Evolutionary conservation across 2,888 invertebrate species (phyloP).

Genomic region (Seira ritae): DNA sequence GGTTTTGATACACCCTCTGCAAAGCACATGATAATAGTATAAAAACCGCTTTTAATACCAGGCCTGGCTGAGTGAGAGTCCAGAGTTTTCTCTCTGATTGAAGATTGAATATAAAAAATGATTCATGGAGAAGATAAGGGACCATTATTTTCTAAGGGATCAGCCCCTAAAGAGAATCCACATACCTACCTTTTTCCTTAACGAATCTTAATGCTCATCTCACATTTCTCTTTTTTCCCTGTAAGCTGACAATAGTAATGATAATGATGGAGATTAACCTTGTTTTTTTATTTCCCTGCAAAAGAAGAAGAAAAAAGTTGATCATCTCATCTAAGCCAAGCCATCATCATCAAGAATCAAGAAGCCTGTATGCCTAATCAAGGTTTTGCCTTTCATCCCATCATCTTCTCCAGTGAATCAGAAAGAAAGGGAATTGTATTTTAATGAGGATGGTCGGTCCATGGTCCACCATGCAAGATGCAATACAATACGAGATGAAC

Average conservation of each 20-base stretch:
- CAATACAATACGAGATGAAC: too few relatives aligned
- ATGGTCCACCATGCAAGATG: too few relatives aligned
- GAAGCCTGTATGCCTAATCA: too few relatives aligned
- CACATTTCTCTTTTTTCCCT: slow-evolving; percentile 25
- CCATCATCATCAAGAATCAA: too few relatives aligned
- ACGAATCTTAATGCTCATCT: slow-evolving; percentile 52
- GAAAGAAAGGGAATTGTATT: neutral
- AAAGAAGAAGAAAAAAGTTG: too few relatives aligned
- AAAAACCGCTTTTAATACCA: too few relatives aligned
- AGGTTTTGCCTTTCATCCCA: slow-evolving; percentile 2
- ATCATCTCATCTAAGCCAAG: too few relatives aligned
- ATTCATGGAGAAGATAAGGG: slow-evolving; percentile 23
- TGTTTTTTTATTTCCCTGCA: neutral
- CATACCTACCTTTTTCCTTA: slow-evolving; percentile 28
- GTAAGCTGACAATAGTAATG: slow-evolving; percentile 42
- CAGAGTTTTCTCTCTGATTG: too few relatives aligned
- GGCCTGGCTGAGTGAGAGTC: too few relatives aligned
- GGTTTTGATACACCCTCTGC: slow-evolving; percentile 22
- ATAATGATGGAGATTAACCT: slow-evolving; percentile 26
- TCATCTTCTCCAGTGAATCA: slow-evolving; percentile 33
- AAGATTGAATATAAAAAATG: slow-evolving; percentile 44
- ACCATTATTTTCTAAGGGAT: slow-evolving; percentile 31
- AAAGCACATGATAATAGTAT: slow-evolving; percentile 33
- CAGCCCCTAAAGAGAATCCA: slow-evolving; percentile 14
- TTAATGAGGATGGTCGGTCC: too few relatives aligned